Evolutionary conservation across 92 coral and sea anemone genomes (phyloP), one percentile per base, ranked within the genome.

Genomic region (Umimayanthus chanpuru): DNA sequence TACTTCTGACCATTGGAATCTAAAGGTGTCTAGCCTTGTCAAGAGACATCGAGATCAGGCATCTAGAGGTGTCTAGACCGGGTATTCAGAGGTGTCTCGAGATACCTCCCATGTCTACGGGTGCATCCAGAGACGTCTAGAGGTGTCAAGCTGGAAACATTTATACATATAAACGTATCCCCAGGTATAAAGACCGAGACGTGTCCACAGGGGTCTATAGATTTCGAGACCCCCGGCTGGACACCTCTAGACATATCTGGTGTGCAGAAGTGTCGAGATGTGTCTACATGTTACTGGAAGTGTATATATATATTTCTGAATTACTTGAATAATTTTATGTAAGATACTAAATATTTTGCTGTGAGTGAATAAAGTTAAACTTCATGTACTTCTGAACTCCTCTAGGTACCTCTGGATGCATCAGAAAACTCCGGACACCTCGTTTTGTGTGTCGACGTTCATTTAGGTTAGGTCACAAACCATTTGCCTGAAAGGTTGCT

Each of bases 71-170:
- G 78, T 73, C 78, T 73, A 73, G 78, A 73, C 47, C 78, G 47
- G 78, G 78, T 73, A 30, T 30, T 73, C 78, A 73, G 47, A 73
- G 47, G 78, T 73, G 78, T 73, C 78, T 73, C 77, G 5, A 73
- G 77, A 73, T 73, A 73, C 77, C 77, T 73, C 77, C 77, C 77
- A 73, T 73, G 77, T 73, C 77, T 73, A 73, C 77, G 77, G 77
- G 77, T 73, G 77, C 77, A 73, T 73, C 77, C 77, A 73, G 77
- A 73, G 77, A 73, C 77, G 77, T 73, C 77, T 4, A 73, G 77
- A 73, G 77, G 77, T 73, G 77, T 73, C 77, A 73, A 73, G 77
- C 77, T 73, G 77, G 77, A 73, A 73, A 73, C 77, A 73, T 73
- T 73, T 73, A 73, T 73, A 73, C 77, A 73, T 73, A 73, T 73